Base-by-base conservation (phyloP, 2,113 vertebrate species). In the Carassius gibelio region DNA sequence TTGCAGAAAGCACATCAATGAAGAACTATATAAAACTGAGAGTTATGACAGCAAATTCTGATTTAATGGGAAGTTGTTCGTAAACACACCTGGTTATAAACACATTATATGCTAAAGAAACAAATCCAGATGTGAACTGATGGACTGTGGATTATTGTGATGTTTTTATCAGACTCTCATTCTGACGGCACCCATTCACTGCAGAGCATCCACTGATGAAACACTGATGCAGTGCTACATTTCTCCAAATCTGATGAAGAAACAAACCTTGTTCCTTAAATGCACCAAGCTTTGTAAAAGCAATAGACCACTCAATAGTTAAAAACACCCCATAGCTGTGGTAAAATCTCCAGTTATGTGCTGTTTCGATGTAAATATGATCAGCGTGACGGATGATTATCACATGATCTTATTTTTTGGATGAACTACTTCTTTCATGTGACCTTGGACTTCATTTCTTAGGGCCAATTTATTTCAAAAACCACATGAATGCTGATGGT, bases 381-480 rank as follows among this genome's bases (percentile, higher is more conserved):
- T 45, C 69, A 19, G 17, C 17, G 69, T 42, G 38, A 13, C 36
- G 5, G 36, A 72, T 72, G 34, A 11, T 45, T 19, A 72, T 45
- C 71, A 50, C 72, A 75, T 75, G 72, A 50, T 50, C 11, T 8
- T 11, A 21, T 11, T 23, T 74, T 74, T 11, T 23, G 10, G n/a
- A 48, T 48, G 11, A 75, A 26, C 38, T 15, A 26, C 38, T 74
- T 74, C 38, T 23, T 74, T 74, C 72, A 75, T 75, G 42, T 75
- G 72, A 26, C 72, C 8, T 57, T 52, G 10, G 17, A n/a, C 69
- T 71, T 52, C 0, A 13, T 57, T 57, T 36, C 30, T 77, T 10
- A 55, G 55, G 30, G 50, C 26, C 75, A 77, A 19, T 76, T 76
- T 17, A 50, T 57, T 57, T 1, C 17, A 76, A 77, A 30, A 57